Percentiles rank a stretch among this genome's conserved stretches.
Conservation (phyloP, 2,797 vertebrate species). For the Sebastes trivittatus region DNA sequence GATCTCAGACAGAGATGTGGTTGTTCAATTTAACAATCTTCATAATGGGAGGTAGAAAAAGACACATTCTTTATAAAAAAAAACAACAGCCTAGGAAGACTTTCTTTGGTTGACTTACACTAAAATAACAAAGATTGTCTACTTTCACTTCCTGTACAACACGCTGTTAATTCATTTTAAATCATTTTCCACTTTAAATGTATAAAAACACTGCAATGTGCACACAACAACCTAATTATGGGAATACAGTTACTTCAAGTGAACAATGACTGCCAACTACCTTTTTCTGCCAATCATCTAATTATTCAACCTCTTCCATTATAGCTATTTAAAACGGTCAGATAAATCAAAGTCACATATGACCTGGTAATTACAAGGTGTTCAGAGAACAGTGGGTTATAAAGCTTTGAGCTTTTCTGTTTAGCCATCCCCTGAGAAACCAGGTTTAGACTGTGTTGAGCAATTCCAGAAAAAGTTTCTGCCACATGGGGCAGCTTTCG, state of each 20-base stretch:
- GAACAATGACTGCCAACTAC: constrained; percentile 20
- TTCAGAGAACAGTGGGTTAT: constrained; percentile 31
- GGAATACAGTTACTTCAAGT: constrained; percentile 13
- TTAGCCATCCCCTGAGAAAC: constrained; percentile 15
- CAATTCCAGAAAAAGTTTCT: constrained; percentile 44
- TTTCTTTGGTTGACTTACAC: background rate
- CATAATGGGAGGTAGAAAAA: background rate
- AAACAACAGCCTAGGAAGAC: background rate
- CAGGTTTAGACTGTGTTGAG: constrained; percentile 45
- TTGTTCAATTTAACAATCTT: constrained; percentile 17
- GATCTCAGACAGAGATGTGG: constrained; percentile 11
- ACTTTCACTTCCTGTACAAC: background rate
- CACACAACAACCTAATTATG: constrained; percentile 2
- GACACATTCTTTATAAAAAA: background rate
- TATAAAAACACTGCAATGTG: background rate
- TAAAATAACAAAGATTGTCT: background rate
- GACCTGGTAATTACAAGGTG: constrained; percentile 35
- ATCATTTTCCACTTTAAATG: background rate
- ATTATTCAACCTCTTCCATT: constrained; percentile 29
- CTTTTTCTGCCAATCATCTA: constrained; percentile 21
- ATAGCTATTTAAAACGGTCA: constrained; percentile 10
- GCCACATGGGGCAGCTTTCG: constrained; percentile 39
- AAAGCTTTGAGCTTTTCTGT: constrained; percentile 26
- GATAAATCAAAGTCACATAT: constrained; percentile 46
- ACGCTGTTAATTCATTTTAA: background rate